Conservation (phyloP, 2,888 invertebrate species). For the Rugalucina vietnamica region DNA sequence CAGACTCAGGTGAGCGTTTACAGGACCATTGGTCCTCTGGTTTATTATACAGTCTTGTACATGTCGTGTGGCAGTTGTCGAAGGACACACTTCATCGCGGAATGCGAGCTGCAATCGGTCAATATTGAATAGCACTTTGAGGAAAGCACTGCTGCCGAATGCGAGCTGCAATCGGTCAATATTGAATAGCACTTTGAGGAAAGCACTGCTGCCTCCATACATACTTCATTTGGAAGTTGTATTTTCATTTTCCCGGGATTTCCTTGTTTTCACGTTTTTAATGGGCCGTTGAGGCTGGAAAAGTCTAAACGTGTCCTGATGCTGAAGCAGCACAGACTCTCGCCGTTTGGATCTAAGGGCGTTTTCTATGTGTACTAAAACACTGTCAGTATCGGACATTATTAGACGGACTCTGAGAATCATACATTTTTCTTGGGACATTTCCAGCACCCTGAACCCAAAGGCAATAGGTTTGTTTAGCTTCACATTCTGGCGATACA, state of each 20-base stretch:
- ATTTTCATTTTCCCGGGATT: conserved; percentile 21
- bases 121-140: too few relatives aligned
- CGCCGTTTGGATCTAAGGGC: not conserved
- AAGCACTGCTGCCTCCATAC: conserved; percentile 4
- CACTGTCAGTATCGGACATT: conserved; percentile 12
- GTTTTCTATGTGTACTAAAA: not conserved
- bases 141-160: too few relatives aligned
- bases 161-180: not conserved
- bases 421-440: conserved; percentile 12
- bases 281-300: not conserved
- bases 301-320: conserved; percentile 11
- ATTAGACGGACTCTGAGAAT: not conserved
- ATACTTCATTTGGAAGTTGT: not conserved
- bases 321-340: not conserved
- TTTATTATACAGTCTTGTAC: too few relatives aligned
- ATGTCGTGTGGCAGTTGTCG: too few relatives aligned
- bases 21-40: too few relatives aligned
- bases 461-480: conserved; percentile 22
- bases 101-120: too few relatives aligned
- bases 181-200: conserved; percentile 27
- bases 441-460: conserved; percentile 14
- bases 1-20: too few relatives aligned
- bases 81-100: too few relatives aligned
- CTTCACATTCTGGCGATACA: not conserved
- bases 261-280: not conserved